Evolutionary conservation across 2,888 invertebrate species (phyloP).

Genomic region (Drosophila engyochracea): DNA sequence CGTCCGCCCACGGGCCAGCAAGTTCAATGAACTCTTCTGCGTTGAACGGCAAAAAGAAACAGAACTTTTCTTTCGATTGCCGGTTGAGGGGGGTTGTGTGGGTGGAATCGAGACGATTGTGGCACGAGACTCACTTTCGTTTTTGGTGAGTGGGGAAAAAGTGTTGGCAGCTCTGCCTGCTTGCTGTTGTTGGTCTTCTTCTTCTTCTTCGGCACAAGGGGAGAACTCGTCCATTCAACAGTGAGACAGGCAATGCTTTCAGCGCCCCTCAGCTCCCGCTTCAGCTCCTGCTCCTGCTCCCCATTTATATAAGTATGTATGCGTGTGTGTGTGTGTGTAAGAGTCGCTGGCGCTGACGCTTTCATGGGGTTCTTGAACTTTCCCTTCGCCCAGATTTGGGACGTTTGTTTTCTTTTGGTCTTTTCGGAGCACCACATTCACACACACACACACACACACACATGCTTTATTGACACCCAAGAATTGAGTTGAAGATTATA

Average conservation of each 20-base stretch:
- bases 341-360: conserved; percentile 55
- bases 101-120: conserved; percentile 2
- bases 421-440: conserved; percentile 14
- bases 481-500: conserved; percentile 43
- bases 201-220: neutral
- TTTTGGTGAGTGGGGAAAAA: conserved; percentile 56
- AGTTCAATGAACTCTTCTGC: conserved; percentile 68
- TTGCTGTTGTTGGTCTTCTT: neutral
- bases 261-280: neutral
- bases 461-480: conserved; percentile 20
- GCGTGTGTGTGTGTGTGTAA: conserved; percentile 20
- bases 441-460: conserved; percentile 1
- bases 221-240: conserved; percentile 44
- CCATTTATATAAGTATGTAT: neutral
- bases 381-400: conserved; percentile 50
- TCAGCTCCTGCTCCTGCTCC: conserved; percentile 1
- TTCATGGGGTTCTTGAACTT: conserved; percentile 81
- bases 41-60: conserved; percentile 30
- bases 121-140: conserved; percentile 66
- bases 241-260: conserved; percentile 56
- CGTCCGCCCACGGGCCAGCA: neutral
- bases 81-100: conserved; percentile 1
- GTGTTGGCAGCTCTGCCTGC: conserved; percentile 1
- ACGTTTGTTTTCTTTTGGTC: conserved; percentile 54
- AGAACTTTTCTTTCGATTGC: conserved; percentile 37